Evolutionary conservation across 1,140 invertebrate genomes (phyloP).

Genomic region (Pseudomyrmex dendroicus): DNA sequence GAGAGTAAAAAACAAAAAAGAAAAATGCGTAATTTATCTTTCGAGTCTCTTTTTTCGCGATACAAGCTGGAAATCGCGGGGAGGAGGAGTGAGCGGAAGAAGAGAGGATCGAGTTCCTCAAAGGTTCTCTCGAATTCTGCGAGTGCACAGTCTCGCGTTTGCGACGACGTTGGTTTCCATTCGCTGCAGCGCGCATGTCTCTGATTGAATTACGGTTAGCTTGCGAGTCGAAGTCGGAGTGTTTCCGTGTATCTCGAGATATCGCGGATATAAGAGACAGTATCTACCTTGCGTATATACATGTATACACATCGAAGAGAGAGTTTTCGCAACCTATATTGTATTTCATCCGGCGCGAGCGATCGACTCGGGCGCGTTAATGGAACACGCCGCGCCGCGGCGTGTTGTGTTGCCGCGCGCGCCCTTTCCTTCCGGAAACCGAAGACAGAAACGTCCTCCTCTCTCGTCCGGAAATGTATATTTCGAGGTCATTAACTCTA

Average conservation of each 20-base stretch:
- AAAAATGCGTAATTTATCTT: not conserved
- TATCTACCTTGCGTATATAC: not conserved
- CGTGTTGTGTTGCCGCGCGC: constrained; percentile 23
- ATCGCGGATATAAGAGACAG: constrained; percentile 7
- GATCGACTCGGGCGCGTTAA: constrained; percentile 27
- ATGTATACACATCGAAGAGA: not conserved
- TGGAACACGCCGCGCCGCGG: constrained; percentile 18
- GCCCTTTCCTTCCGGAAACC: constrained; percentile 19
- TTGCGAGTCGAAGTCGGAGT: not conserved
- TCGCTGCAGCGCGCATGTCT: not conserved
- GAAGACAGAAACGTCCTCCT: not conserved
- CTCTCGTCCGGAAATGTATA: constrained; percentile 39
- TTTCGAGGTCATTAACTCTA: constrained; percentile 60
- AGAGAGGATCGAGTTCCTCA: not conserved
- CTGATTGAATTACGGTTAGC: constrained; percentile 46
- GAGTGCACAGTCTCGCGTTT: constrained; percentile 21
- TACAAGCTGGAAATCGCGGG: no score
- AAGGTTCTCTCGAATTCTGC: not conserved
- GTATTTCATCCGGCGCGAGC: constrained; percentile 7
- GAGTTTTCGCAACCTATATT: no score
- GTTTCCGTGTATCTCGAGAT: constrained; percentile 8
- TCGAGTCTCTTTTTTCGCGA: no score
- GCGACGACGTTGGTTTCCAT: constrained; percentile 10
- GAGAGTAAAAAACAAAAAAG: not conserved
- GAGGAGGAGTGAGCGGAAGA: not conserved